Percentiles rank a stretch among this genome's conserved stretches.
Conservation (phyloP, 2,797 vertebrate genomes). For the Gallinago nigripennis region DNA sequence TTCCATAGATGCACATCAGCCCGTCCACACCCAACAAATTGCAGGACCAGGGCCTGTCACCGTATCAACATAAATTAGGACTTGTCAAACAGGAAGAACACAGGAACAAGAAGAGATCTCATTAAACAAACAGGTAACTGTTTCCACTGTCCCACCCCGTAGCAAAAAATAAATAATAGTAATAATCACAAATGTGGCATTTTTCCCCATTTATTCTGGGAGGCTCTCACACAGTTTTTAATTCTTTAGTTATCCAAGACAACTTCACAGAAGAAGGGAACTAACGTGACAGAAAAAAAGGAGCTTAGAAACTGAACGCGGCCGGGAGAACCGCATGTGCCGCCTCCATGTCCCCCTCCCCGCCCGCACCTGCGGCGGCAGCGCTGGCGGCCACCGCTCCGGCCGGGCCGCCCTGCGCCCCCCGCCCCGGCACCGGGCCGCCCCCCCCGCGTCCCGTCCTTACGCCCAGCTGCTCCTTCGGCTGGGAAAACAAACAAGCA, state of each 20-base stretch:
- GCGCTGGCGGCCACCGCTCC: not conserved
- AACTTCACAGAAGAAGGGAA: not conserved
- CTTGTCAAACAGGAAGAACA: not conserved
- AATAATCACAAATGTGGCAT: not conserved
- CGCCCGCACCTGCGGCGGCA: not conserved
- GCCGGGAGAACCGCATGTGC: not conserved
- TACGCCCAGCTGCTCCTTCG: not conserved
- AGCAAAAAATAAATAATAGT: not conserved
- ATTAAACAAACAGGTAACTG: not conserved
- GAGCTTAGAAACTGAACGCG: accelerated
- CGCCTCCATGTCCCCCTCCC: not conserved
- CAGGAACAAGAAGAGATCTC: not conserved
- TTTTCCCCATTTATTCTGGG: not conserved
- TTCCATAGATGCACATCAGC: not conserved
- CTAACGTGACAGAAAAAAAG: accelerated
- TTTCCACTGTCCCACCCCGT: not conserved
- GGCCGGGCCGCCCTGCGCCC: not conserved
- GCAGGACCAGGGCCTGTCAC: not conserved
- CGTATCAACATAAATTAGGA: not conserved
- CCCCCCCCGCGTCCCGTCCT: not conserved
- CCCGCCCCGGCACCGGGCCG: too few relatives aligned
- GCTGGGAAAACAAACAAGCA: not conserved
- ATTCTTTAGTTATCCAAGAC: not conserved
- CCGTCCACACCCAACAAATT: not conserved
- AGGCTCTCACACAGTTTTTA: not conserved